Evolutionary conservation across 2,113 vertebrate genomes (phyloP).

Genomic region (Dissostichus mawsoni): DNA sequence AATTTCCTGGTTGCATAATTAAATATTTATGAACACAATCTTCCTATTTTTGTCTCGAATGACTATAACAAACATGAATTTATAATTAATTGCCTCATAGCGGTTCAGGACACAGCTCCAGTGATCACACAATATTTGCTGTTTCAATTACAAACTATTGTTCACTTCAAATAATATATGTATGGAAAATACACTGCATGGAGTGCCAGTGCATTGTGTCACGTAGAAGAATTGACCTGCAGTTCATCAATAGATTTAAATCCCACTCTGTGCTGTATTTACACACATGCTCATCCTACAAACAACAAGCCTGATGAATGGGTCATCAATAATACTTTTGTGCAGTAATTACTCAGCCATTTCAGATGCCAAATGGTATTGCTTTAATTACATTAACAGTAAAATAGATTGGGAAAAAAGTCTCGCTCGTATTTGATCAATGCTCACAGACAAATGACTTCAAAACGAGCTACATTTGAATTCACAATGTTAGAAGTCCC

Average conservation of each 20-base stretch:
- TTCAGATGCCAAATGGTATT: constrained; percentile 1
- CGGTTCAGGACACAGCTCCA: constrained; percentile 50
- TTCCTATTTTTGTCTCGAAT: constrained; percentile 62
- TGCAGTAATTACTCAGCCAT: constrained; percentile 39
- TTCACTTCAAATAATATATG: constrained; percentile 46
- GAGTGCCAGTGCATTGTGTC: neutral
- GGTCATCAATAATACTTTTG: constrained; percentile 50
- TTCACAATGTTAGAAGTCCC: neutral
- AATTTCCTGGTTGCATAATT: constrained; percentile 60
- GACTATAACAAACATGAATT: constrained; percentile 68
- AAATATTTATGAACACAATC: constrained; percentile 62
- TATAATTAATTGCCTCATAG: constrained; percentile 62
- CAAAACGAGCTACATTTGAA: constrained; percentile 20
- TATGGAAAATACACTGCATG: constrained; percentile 3
- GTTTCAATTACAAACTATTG: constrained; percentile 58
- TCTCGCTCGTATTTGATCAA: neutral
- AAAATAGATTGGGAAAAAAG: neutral
- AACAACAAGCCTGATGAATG: constrained; percentile 33
- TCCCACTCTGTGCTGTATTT: neutral
- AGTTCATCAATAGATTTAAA: constrained; percentile 10
- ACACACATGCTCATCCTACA: neutral
- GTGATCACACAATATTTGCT: constrained; percentile 65
- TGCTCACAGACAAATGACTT: constrained; percentile 16
- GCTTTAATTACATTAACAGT: constrained; percentile 24
- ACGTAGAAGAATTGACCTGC: neutral